Percentiles rank a stretch among this genome's conserved stretches.
These are phyloP conservation scores for Antennarius maculatus DNA, from an alignment of 2,797 vertebrate species.

Conservation along the genomic window DNA sequence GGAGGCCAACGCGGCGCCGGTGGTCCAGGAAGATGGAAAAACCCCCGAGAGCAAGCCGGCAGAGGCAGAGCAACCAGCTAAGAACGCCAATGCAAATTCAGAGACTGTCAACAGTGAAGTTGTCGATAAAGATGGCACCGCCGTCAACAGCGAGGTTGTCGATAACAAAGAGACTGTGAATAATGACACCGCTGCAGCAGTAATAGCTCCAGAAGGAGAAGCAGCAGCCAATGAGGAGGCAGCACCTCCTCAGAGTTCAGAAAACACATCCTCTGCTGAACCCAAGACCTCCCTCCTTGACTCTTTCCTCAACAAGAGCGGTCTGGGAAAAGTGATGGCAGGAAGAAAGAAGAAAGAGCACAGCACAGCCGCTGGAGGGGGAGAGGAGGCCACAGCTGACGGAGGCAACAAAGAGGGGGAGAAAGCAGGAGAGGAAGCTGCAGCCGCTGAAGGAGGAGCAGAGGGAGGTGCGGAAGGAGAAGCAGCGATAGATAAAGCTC, in stretches of 20 bases:
- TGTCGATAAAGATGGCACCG: conserved; percentile 52
- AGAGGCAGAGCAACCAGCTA: conserved; percentile 64
- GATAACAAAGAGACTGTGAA: conserved; percentile 70
- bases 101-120: conserved; percentile 65
- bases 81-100: conserved; percentile 47
- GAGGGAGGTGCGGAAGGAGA: conserved; percentile 68
- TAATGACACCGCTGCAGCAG: conserved; percentile 44
- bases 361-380: conserved; percentile 44
- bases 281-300: conserved; percentile 82
- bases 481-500: conserved; percentile 68
- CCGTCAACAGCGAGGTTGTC: conserved; percentile 56
- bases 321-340: conserved; percentile 84
- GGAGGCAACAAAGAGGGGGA: conserved; percentile 68
- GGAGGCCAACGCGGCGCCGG: conserved; percentile 72
- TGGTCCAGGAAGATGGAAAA: conserved; percentile 74
- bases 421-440: conserved; percentile 62
- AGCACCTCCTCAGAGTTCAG: conserved; percentile 46
- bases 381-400: conserved; percentile 51
- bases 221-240: conserved; percentile 39
- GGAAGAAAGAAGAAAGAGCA: conserved; percentile 83
- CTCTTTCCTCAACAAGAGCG: conserved; percentile 85
- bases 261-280: conserved; percentile 64
- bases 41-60: conserved; percentile 66
- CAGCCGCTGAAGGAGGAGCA: conserved; percentile 53
- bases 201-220: conserved; percentile 33